phyloP scores from a whole-genome alignment of 2,888 invertebrate species.

The Pristionchus mayeri region DNA sequence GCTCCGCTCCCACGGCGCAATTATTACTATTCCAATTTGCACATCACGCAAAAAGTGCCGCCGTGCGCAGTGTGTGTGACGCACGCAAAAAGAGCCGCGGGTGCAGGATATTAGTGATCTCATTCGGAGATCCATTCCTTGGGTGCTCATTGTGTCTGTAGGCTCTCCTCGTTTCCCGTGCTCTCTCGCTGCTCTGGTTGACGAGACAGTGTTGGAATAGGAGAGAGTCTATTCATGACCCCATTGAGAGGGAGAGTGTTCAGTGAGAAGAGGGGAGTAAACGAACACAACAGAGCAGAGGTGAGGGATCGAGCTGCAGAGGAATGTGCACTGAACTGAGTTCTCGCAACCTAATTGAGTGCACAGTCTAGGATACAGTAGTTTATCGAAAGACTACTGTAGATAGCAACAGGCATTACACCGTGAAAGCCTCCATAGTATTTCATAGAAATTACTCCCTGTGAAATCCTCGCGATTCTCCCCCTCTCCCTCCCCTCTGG shows the following conservation, averaged over 20 bases:
- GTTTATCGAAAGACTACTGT: no score
- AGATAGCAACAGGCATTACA: no score
- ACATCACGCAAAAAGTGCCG: neutral
- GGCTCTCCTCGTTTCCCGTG: neutral
- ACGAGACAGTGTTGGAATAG: neutral
- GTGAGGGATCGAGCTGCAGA: no score
- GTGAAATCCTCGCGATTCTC: neutral
- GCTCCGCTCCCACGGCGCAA: constrained; percentile 16
- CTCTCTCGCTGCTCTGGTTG: neutral
- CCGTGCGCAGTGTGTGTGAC: neutral
- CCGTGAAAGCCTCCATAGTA: no score
- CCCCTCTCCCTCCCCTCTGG: neutral
- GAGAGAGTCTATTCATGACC: constrained; percentile 21
- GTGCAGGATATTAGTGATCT: neutral
- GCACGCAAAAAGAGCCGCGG: constrained; percentile 1
- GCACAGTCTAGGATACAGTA: no score
- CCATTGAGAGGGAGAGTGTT: constrained; percentile 14
- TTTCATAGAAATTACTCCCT: no score
- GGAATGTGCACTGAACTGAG: no score
- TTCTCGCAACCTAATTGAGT: no score
- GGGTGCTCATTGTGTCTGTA: neutral
- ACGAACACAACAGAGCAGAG: neutral
- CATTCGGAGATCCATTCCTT: neutral
- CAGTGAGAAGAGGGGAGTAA: neutral
- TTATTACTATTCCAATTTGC: constrained; percentile 10